Evolutionary conservation across 2,888 invertebrate species (phyloP), one percentile per base, ranked within the genome.

Genomic region (Ellobium chinense): DNA sequence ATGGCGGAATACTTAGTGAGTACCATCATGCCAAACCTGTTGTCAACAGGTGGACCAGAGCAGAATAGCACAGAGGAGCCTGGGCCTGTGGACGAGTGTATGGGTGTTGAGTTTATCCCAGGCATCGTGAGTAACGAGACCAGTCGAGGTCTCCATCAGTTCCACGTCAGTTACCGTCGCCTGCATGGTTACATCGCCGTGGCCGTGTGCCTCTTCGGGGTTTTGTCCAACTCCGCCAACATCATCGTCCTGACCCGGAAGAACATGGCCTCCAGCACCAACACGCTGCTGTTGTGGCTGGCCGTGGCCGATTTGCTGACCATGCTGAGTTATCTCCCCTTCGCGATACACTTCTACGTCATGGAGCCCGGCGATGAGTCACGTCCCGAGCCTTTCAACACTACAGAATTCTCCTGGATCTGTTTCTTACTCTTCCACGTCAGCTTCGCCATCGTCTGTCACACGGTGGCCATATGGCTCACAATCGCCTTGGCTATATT

Each of bases 401-500:
- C 91, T 2, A 85, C 89, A 80, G 91, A 89, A 68, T 89, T 89
- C 69, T 87, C 87, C 46, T 94, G 94, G 93, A 93, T 93, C 24
- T 85, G 89, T 75, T 93, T 93, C 82, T 89, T 93, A 36, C 89
- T 93, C 79, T 96, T 98, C 89, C 98, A 98, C 93, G 97, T 97
- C 37, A 96, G 97, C 90, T 97, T 97, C 92, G 95, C 96, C 34
- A 97, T 98, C 93, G 95, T 96, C 68, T 95, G 96, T 85, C 97
- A 97, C 92, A 98, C 98, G 1, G 96, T 98, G 84, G 97, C 98
- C 1, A 98, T 98, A 86, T 98, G 97, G 95, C 93, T 98, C 87
- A 98, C 98, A 0, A 96, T 98, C 1, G 96, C 97, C 0, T 93
- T 99, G 82, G 98, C 98, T 0, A 96, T 98, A 14, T 99, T 98